Conservation (phyloP, 2,888 invertebrate species). For the Phrixothrix hirtus region DNA sequence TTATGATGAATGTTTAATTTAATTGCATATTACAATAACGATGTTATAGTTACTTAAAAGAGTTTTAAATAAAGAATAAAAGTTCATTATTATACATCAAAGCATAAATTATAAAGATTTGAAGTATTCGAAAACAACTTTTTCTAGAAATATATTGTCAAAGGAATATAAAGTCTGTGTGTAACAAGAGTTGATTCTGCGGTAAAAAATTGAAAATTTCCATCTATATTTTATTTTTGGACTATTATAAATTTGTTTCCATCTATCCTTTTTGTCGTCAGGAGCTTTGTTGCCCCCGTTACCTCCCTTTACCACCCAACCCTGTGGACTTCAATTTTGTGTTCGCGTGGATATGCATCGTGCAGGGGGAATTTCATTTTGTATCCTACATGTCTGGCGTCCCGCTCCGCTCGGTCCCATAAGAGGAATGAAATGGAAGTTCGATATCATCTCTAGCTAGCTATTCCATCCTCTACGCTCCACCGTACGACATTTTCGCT, state of each 20-base stretch:
- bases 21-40: no score
- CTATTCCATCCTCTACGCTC: conserved; percentile 40
- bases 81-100: no score
- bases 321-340: conserved; percentile 52
- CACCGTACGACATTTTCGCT: conserved; percentile 34
- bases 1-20: no score
- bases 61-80: no score
- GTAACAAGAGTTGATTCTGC: conserved; percentile 29
- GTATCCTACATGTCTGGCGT: conserved; percentile 51
- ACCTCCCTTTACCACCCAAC: conserved; percentile 38
- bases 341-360: conserved; percentile 48
- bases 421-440: conserved; percentile 51
- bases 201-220: conserved; percentile 45
- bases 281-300: conserved; percentile 37
- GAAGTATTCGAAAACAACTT: no score
- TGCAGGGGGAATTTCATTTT: conserved; percentile 53
- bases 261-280: conserved; percentile 48
- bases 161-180: conserved; percentile 24
- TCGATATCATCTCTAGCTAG: conserved; percentile 48
- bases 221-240: conserved; percentile 43
- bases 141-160: conserved; percentile 9
- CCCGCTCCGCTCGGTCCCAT: conserved; percentile 42
- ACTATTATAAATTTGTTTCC: conserved; percentile 52
- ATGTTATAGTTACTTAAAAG: no score
- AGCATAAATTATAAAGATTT: no score